phyloP scores from a whole-genome alignment of 2,113 vertebrate genomes.

The Oriolus oriolus region DNA sequence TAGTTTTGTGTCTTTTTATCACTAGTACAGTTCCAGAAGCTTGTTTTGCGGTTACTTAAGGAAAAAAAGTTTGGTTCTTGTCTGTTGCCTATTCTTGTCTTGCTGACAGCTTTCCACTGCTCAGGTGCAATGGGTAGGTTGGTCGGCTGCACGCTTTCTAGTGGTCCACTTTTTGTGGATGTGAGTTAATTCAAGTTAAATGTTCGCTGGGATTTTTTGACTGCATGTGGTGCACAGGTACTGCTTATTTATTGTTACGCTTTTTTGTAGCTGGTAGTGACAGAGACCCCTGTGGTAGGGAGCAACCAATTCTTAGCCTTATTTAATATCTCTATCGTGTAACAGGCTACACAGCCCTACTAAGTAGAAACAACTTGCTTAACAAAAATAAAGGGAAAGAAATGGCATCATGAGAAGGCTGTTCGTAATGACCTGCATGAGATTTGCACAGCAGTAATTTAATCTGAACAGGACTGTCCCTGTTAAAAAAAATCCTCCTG shows the following conservation, averaged over 20 bases:
- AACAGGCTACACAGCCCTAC: not conserved
- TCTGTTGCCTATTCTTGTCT: not conserved
- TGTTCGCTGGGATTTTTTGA: not conserved
- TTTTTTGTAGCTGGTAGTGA: not conserved
- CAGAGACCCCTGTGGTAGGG: not conserved
- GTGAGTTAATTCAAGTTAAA: not conserved
- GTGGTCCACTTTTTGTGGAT: not conserved
- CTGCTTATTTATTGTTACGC: not conserved
- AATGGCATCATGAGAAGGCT: not conserved
- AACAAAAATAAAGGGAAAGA: not conserved
- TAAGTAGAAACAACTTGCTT: not conserved
- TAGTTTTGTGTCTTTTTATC: not conserved
- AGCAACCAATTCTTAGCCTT: not conserved
- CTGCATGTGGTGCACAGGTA: not conserved
- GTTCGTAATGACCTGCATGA: not conserved
- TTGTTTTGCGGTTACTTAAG: not conserved
- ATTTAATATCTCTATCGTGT: not conserved
- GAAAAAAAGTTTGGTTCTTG: not conserved
- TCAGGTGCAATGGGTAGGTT: not conserved
- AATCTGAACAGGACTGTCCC: not conserved
- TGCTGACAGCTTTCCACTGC: not conserved
- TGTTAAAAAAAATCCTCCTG: not conserved
- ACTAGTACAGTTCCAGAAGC: not conserved
- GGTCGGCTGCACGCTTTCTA: not conserved
- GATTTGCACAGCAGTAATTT: not conserved